These are phyloP conservation scores for Linurgus olivaceus DNA, from an alignment of 2,797 vertebrate genomes.

Conservation along the genomic window DNA sequence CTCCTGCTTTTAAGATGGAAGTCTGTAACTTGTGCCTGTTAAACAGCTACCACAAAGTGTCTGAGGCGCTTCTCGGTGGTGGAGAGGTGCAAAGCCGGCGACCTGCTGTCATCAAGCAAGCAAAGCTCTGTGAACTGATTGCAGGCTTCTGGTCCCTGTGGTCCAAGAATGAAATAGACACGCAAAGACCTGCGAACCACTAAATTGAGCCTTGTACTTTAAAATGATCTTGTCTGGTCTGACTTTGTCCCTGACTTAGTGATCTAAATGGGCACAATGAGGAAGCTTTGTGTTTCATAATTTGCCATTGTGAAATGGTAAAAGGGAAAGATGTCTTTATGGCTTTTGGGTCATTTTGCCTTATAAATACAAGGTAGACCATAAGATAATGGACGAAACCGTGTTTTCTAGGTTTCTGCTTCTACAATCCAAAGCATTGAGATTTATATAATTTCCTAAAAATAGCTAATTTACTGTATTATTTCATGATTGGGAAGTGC, in stretches of 20 bases:
- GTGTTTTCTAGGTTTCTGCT: background rate
- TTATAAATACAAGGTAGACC: background rate
- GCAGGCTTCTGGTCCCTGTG: background rate
- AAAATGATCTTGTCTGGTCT: background rate
- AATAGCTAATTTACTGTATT: background rate
- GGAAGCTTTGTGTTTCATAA: background rate
- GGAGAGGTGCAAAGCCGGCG: rapidly evolving
- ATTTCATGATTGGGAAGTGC: background rate
- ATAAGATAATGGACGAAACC: background rate
- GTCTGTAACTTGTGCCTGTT: background rate
- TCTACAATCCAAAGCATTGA: background rate
- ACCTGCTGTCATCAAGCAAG: rapidly evolving
- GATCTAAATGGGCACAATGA: background rate
- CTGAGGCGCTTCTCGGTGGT: background rate
- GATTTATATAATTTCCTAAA: background rate
- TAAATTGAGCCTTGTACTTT: background rate
- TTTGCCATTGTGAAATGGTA: background rate
- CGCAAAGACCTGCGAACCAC: background rate
- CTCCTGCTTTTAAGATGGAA: background rate
- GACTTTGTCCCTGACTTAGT: background rate
- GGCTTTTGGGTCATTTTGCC: background rate
- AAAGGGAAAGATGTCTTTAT: background rate
- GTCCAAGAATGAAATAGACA: background rate
- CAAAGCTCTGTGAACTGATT: background rate
- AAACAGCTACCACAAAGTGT: background rate